These are phyloP conservation scores for Heliocidaris erythrogramma DNA, from an alignment of 35 echinoderm and acorn worm species.

Conservation along the genomic window DNA sequence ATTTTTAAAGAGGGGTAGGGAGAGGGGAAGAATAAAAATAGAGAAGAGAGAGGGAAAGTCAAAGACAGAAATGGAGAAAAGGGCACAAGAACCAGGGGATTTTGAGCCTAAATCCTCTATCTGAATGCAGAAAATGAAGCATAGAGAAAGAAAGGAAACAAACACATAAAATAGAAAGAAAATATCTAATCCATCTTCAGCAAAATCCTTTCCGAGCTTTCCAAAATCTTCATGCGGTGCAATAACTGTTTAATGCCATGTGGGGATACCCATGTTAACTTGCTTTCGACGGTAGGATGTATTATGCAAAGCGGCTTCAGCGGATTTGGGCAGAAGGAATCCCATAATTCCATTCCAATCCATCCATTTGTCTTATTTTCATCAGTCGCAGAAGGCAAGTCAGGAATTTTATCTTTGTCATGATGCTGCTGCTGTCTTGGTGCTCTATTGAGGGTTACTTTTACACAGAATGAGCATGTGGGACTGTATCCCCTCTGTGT, in stretches of 20 bases:
- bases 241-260: constrained; percentile 19
- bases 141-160: background rate
- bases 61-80: background rate
- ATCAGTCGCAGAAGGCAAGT: background rate
- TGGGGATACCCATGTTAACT: constrained; percentile 20
- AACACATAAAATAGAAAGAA: background rate
- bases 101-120: background rate
- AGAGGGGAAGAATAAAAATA: background rate
- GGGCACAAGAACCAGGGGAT: background rate
- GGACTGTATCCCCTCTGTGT: background rate
- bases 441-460: background rate
- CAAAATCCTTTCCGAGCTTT: background rate
- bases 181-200: background rate
- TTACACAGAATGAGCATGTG: background rate
- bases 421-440: background rate
- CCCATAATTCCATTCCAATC: constrained; percentile 36
- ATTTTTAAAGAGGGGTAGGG: background rate
- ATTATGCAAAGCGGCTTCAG: constrained; percentile 30
- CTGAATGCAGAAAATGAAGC: background rate
- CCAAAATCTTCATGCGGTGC: background rate
- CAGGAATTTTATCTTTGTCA: background rate
- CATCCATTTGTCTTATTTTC: constrained; percentile 27
- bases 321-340: background rate
- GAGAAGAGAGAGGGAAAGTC: background rate
- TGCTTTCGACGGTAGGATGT: background rate